Percentiles rank a stretch among this genome's conserved stretches.
These are phyloP conservation scores for Notocelia uddmanniana DNA, from an alignment of 2,888 invertebrate species.

Conservation along the genomic window DNA sequence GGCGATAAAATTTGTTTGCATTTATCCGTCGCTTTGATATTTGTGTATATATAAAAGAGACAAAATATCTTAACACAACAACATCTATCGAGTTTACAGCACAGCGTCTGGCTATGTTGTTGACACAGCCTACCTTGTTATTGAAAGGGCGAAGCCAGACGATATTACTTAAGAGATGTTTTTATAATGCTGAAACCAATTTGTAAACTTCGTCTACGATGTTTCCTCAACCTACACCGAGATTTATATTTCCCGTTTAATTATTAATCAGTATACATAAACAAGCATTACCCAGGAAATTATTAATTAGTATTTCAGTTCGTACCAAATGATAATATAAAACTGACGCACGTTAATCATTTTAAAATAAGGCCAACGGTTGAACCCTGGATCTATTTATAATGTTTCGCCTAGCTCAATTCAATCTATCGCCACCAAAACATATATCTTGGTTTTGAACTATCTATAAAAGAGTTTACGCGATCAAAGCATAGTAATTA, in stretches of 20 bases:
- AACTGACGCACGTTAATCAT: constrained; percentile 43
- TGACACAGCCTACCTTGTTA: not conserved
- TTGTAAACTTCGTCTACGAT: constrained; percentile 33
- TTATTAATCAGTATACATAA: constrained; percentile 42
- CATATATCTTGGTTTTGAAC: constrained; percentile 21
- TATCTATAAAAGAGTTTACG: constrained; percentile 1
- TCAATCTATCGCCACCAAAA: constrained; percentile 31
- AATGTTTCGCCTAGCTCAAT: constrained; percentile 41
- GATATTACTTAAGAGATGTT: constrained; percentile 23
- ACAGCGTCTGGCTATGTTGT: not conserved
- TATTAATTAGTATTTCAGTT: constrained; percentile 42
- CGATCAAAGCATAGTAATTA: not conserved
- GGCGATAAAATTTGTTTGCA: not conserved
- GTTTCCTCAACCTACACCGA: constrained; percentile 38
- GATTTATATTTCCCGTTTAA: constrained; percentile 45
- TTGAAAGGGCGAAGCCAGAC: not conserved
- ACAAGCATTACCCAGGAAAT: constrained; percentile 44
- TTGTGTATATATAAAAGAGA: not conserved
- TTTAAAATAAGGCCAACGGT: constrained; percentile 42
- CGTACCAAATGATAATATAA: constrained; percentile 32
- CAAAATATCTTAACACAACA: not conserved
- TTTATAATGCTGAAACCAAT: constrained; percentile 24
- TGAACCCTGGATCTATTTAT: constrained; percentile 44
- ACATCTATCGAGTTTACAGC: too few relatives aligned
- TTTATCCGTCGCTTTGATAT: not conserved